Evolutionary conservation across 2,113 vertebrate species (phyloP), one percentile per base, ranked within the genome.

Genomic region (Nannobrachium achirus): DNA sequence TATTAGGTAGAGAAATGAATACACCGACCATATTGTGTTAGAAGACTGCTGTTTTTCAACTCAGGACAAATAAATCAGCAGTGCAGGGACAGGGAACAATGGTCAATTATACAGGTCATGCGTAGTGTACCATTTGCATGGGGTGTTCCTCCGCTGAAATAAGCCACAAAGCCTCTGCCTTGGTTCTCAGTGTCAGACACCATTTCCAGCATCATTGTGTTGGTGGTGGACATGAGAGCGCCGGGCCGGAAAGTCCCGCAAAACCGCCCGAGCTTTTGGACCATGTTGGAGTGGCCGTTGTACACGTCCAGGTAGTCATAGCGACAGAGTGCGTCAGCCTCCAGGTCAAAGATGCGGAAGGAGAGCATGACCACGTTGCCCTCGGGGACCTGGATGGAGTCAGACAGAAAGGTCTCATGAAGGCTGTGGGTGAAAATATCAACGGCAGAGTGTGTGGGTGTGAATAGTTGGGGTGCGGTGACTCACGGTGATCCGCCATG

Each of bases 211-310:
- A 94, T 93, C 92, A 97, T 94, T 38, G 89, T 93, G 85, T 94
- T 93, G 74, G 94, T 88, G 6, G 95, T 94, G 14, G 94, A 94
- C 51, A 96, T 93, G 1, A 97, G 69, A 8, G 92, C 62, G 0
- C 95, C 95, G 0, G 96, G 96, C 1, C 96, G 88, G 86, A 96
- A 96, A 0, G 96, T 96, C 60, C 96, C 96, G 8, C 96, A 97
- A 76, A 96, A 95, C 0, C 94, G 94, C 0, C 95, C 95, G 10
- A 97, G 91, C 55, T 93, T 91, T 82, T 96, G 94, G 25, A 89
- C 88, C 1, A 88, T 81, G 57, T 89, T 86, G 38, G 92, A 85
- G 56, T 91, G 83, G 8, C 95, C 94, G 0, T 94, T 95, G 81
- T 94, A 96, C n/a, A 96, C 85, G 14, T 95, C 95, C 74, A 97